Evolutionary conservation across 1,140 invertebrate species (phyloP), one percentile per base, ranked within the genome.

Genomic region (Zaprionus capensis): DNA sequence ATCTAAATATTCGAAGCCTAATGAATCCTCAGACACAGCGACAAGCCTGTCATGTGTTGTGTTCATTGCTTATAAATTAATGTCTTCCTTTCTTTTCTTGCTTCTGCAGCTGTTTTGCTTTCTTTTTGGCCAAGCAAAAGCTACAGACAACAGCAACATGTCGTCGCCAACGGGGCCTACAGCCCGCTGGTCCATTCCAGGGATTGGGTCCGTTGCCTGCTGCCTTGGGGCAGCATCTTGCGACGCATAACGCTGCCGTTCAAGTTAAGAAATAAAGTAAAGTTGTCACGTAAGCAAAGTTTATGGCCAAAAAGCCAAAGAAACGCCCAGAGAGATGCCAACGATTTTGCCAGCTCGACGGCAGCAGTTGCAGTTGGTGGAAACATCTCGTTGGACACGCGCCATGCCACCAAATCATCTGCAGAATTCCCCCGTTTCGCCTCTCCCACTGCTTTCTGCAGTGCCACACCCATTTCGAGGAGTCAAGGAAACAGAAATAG

Each of bases 221-320:
- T 31, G 53, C n/a, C 12, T n/a, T 26, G 20, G 11, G 26, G 22
- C 22, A 22, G 14, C 71, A 57, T 65, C 64, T 69, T 76, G 71
- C 77, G 71, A 74, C 75, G 71, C 84, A 80, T 80, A 74, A 74
- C 65, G 70, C 70, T 75, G 51, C 51, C 75, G 49, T 72, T 65
- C 67, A 79, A 83, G 76, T 81, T 61, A 77, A 80, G 83, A 87
- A 82, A 91, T 91, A 91, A 91, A 82, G 76, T 80, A 87, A 91
- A 87, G 78, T 87, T 87, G 76, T 91, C 87, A 91, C 87, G 87
- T 91, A 91, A 91, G 87, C 87, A 83, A 83, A 84, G 81, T 91
- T 91, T 87, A 91, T 91, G 78, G 70, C 81, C 85, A 79, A 84
- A 78, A 79, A 77, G 68, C 66, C 73, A 80, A 82, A 78, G 41